Evolutionary conservation across 2,888 invertebrate genomes (phyloP), one percentile per base, ranked within the genome.

Genomic region (Amphimallon solstitiale): DNA sequence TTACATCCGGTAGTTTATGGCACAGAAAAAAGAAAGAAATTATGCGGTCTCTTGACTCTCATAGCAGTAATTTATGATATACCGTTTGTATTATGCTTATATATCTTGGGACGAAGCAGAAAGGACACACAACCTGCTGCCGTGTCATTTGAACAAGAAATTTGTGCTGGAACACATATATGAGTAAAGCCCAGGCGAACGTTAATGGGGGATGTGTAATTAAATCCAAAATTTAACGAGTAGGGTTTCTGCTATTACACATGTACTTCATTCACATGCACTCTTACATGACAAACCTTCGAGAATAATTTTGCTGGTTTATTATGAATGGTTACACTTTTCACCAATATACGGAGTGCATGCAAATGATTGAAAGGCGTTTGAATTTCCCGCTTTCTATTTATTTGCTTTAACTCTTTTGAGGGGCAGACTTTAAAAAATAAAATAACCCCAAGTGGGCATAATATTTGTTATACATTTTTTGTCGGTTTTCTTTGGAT

Each of bases 71-170:
- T 43, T 56, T 56, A 56, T 56, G 56, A 56, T 56, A 43, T 56
- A 56, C 40, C 23, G 40, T 29, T 56, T 43, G 23, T 40, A 43
- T 12, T 40, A 29, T 10, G 43, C 43, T 43, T 56, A 56, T 40
- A 43, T 14, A 9, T 43, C 14, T 12, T 14, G 40, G 43, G 56
- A 15, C 7, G 5, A 7, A 9, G 9, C 5, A 29, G 29, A 9
- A n/a, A n/a, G n/a, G n/a, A n/a, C n/a, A 56, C 34, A 35, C 56
- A 56, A 56, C 56, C 56, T 56, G 56, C 43, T 34, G 43, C 40
- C 29, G 56, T 56, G 43, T 56, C 43, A 43, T 56, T 56, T 56
- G 43, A 56, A 43, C 56, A 56, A 43, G 56, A 56, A 56, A 56
- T 56, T 43, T 43, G 43, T 29, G 1, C 54, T 9, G 23, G 51